Base-by-base conservation (phyloP, 2,113 vertebrate genomes). In the Phocoena sinus region DNA sequence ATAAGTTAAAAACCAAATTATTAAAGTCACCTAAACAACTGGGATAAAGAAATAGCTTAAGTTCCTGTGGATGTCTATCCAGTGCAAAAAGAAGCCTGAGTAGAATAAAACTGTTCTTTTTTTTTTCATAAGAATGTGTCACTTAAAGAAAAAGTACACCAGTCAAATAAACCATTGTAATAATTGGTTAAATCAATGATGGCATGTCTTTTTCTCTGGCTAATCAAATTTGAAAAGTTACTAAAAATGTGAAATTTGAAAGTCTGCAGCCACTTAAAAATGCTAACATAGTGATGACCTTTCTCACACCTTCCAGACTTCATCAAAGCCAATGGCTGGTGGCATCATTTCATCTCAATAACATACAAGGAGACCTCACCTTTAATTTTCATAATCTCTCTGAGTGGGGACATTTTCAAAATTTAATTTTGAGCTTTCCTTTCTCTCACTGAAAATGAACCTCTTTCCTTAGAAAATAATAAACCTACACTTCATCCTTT, bases 1-100 rank as follows among this genome's bases (percentile, higher is more conserved):
- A 50, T 86, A 74, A 95, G 14, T 92, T 58, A 90, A 96, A 70
- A 96, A 65, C 9, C 13, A 95, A 94, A 80, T 81, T 96, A 65
- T 58, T 41, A 87, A 67, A 14, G 17, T 68, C 41, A 62, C 28
- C 38, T 68, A 87, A 95, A 38, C 25, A 82, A 70, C 5, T 50
- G 31, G 81, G 38, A 20, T 33, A 74, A 86, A 80, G 17, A 85
- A 20, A 81, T 5, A 36, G 31, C 18, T 85, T 88, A 65, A 41
- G 36, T 77, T 87, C 56, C 68, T 63, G 21, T 15, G 8, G 25
- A 33, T 89, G 23, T 62, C 79, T 76, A 70, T 77, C 33, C 56
- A 53, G 47, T 31, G 53, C 28, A 28, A 62, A 90, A 95, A 77
- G 17, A 84, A 92, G 58, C 25, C n/a, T 77, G 31, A 2, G n/a